Evolutionary conservation across 2,888 invertebrate genomes (phyloP).

Genomic region (Pristionchus maxplancki): DNA sequence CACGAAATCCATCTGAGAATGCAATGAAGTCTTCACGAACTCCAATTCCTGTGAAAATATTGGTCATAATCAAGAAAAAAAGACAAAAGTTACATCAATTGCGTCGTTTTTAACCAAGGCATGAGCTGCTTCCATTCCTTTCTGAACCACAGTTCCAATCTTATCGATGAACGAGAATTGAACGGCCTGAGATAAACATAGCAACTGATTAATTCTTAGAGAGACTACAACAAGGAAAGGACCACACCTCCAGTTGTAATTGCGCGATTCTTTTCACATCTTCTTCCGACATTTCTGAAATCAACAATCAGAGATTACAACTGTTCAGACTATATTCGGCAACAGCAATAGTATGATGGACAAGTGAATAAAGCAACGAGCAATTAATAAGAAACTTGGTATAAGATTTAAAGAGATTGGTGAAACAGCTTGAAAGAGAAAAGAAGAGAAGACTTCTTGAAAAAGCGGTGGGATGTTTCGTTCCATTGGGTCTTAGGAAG

Average conservation of each 20-base stretch:
- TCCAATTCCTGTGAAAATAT: not conserved
- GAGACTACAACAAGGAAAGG: not conserved
- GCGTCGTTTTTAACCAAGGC: not conserved
- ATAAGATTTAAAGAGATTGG: too few species aligned
- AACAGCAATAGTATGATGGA: too few species aligned
- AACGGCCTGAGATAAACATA: not conserved
- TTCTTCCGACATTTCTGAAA: not conserved
- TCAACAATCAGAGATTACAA: too few species aligned
- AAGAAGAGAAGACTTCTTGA: too few species aligned
- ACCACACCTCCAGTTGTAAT: not conserved
- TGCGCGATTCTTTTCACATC: not conserved
- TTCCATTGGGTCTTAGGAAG: too few species aligned
- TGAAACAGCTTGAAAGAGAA: too few species aligned
- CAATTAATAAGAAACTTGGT: too few species aligned
- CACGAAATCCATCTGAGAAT: not conserved
- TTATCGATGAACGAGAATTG: not conserved
- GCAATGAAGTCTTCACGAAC: not conserved
- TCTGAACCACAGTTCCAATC: not conserved
- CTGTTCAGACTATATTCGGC: too few species aligned
- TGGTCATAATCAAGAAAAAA: too few species aligned
- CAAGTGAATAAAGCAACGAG: too few species aligned
- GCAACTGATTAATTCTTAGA: not conserved
- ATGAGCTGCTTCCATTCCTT: not conserved
- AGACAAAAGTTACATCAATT: not conserved
- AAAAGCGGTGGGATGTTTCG: too few species aligned